A percentile compares a stretch with the other conserved stretches of the same genome.
Evolutionary conservation across 2,797 vertebrate species (phyloP).

Genomic region (Crocodylus rhombifer): DNA sequence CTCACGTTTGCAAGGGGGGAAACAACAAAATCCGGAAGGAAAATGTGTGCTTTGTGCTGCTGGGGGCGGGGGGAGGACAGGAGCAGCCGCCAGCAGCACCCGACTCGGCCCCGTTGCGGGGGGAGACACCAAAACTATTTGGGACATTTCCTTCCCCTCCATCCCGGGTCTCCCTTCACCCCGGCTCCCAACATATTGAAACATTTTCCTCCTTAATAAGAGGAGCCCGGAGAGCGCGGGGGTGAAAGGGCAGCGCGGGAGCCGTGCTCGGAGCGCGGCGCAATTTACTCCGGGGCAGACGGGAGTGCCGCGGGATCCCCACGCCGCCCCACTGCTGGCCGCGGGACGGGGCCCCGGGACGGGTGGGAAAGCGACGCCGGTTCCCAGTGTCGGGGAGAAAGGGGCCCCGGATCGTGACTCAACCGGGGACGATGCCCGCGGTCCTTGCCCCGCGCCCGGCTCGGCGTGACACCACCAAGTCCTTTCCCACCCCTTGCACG

Average conservation of each 20-base stretch:
- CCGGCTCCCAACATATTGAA: conserved; percentile 95
- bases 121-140: conserved; percentile 44
- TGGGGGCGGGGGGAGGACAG: too few species aligned
- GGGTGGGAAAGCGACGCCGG: background rate
- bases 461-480: background rate
- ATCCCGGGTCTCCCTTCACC: conserved; percentile 75
- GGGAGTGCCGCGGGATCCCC: background rate
- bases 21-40: background rate
- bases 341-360: background rate
- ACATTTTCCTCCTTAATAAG: conserved; percentile 99
- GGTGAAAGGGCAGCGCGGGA: conserved; percentile 98
- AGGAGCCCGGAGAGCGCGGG: conserved; percentile 92
- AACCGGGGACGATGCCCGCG: too few species aligned
- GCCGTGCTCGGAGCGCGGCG: conserved; percentile 88
- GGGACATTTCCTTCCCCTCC: conserved; percentile 76
- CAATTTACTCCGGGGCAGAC: conserved; percentile 84
- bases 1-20: background rate
- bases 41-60: too few species aligned
- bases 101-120: background rate
- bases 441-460: too few species aligned
- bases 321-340: too few species aligned
- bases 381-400: background rate
- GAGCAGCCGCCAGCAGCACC: background rate
- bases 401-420: too few species aligned
- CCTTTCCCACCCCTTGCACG: conserved; percentile 58